These are phyloP conservation scores for Brachionus rubens DNA, from an alignment of 1,140 invertebrate genomes.

Conservation along the genomic window DNA sequence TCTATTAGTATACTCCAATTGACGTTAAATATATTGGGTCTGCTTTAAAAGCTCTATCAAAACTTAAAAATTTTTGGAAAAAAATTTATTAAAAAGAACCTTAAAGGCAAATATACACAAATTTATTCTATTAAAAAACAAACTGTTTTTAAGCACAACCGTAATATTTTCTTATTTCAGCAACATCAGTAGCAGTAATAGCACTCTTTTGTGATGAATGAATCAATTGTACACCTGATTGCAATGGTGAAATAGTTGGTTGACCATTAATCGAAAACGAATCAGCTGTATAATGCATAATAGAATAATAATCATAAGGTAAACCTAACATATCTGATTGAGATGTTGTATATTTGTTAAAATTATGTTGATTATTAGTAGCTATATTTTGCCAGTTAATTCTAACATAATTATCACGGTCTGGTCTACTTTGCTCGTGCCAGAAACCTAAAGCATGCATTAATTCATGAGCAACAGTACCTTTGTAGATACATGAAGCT, in stretches of 20 bases:
- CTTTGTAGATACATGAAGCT: conserved; percentile 55
- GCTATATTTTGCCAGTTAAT: conserved; percentile 39
- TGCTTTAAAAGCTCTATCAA: background rate
- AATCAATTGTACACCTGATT: background rate
- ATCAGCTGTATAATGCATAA: conserved; percentile 41
- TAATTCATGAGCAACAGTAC: conserved; percentile 97
- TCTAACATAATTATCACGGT: conserved; percentile 66
- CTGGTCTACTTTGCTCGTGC: conserved; percentile 96
- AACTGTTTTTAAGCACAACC: conserved; percentile 32
- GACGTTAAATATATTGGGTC: background rate
- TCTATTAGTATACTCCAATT: background rate
- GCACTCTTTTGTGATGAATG: background rate
- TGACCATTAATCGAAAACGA: conserved; percentile 43
- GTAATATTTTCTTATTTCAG: conserved; percentile 13
- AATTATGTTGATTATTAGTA: conserved; percentile 20
- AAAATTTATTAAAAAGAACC: too few relatives aligned
- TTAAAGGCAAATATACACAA: too few relatives aligned
- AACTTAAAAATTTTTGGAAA: too few relatives aligned
- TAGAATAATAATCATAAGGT: conserved; percentile 39
- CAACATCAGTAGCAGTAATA: background rate
- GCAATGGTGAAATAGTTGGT: conserved; percentile 14
- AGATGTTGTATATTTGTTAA: conserved; percentile 16
- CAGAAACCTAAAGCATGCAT: conserved; percentile 97
- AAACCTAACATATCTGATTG: background rate
- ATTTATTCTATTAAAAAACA: too few relatives aligned